Conservation (phyloP, 2,888 invertebrate species). For the Aplocera efformata region DNA sequence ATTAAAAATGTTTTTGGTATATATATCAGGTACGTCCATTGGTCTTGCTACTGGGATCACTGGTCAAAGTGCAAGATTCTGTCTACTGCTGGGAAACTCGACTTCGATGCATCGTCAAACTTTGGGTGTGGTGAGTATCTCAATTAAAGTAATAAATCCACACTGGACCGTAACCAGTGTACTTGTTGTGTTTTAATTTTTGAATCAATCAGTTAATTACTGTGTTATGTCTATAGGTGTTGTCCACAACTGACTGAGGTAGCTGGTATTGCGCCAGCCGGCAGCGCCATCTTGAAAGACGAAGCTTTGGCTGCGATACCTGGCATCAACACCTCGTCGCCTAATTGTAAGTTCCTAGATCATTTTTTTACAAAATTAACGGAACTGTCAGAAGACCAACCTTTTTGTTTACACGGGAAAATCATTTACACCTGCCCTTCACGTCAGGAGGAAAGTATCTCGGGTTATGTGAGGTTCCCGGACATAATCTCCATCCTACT, state of each 20-base stretch:
- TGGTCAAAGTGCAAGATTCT: constrained; percentile 93
- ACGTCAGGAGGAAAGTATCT: too few relatives aligned
- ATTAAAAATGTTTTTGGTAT: too few relatives aligned
- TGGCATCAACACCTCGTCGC: constrained; percentile 66
- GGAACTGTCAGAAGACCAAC: too few relatives aligned
- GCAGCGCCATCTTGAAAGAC: constrained; percentile 57
- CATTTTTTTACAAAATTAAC: too few relatives aligned
- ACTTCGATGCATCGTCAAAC: constrained; percentile 91
- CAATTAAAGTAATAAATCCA: neutral
- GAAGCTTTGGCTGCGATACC: constrained; percentile 65
- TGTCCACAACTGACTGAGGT: constrained; percentile 73
- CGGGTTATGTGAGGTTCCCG: too few relatives aligned
- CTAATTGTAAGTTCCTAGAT: constrained; percentile 69
- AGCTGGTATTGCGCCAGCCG: constrained; percentile 67
- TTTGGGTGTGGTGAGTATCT: constrained; percentile 83
- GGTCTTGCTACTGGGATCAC: constrained; percentile 91
- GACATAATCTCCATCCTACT: too few relatives aligned
- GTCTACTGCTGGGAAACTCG: constrained; percentile 95
- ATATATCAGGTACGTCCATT: constrained; percentile 87
- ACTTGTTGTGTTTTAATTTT: too few relatives aligned
- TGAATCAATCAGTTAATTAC: too few relatives aligned
- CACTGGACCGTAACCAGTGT: neutral
- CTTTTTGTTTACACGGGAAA: too few relatives aligned
- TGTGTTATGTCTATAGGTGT: constrained; percentile 60
- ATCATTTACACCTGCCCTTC: too few relatives aligned